These are phyloP conservation scores for Heliconius melpomene DNA, from an alignment of 1,140 invertebrate genomes.

Conservation along the genomic window DNA sequence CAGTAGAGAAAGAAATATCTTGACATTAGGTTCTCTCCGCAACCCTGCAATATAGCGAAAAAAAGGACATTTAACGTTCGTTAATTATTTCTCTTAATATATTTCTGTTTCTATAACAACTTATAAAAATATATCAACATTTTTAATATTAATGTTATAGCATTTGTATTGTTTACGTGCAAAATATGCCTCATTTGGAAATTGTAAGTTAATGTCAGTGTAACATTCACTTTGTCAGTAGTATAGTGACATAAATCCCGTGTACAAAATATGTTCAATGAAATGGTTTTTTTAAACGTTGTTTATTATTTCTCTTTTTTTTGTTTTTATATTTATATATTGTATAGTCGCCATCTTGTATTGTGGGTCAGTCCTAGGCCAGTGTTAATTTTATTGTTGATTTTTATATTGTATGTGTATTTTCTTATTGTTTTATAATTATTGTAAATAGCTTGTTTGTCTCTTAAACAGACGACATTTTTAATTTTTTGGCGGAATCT, in stretches of 20 bases:
- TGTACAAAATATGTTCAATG: slow-evolving; percentile 54
- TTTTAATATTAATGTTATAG: not conserved
- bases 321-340: not conserved
- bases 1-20: too few relatives aligned
- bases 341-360: not conserved
- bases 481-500: too few relatives aligned
- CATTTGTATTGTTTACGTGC: not conserved
- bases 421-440: not conserved
- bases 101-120: too few relatives aligned
- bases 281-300: not conserved
- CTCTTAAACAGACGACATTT: too few relatives aligned
- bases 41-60: too few relatives aligned
- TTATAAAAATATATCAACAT: too few relatives aligned
- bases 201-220: slow-evolving; percentile 22
- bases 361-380: not conserved
- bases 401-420: not conserved
- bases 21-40: too few relatives aligned
- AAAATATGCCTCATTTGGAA: not conserved
- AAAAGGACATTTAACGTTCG: too few relatives aligned
- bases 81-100: too few relatives aligned
- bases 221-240: slow-evolving; percentile 57
- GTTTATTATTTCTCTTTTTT: not conserved
- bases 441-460: too few relatives aligned
- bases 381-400: not conserved
- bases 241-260: slow-evolving; percentile 55